Conservation (phyloP, 2,113 vertebrate species). For the Sceloporus tristichus region DNA sequence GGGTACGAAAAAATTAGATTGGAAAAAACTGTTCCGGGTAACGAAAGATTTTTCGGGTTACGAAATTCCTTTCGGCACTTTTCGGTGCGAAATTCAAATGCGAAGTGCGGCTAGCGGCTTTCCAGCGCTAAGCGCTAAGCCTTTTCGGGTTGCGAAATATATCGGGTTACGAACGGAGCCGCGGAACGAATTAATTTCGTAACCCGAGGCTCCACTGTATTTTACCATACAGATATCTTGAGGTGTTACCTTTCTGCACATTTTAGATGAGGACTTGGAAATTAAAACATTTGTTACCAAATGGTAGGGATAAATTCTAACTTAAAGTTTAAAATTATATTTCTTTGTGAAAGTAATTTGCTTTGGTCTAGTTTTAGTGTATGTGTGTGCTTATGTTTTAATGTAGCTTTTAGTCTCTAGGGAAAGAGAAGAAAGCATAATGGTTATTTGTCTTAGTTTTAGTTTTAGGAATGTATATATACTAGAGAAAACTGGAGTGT, state of each 20-base stretch:
- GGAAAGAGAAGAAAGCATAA: background rate
- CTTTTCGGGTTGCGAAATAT: too few species aligned
- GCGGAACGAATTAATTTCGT: too few species aligned
- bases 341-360: background rate
- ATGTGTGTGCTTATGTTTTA: background rate
- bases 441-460: background rate
- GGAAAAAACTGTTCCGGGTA: too few species aligned
- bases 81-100: too few species aligned
- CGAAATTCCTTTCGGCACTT: too few species aligned
- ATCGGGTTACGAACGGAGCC: too few species aligned
- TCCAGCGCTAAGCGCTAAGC: too few species aligned
- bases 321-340: background rate
- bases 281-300: background rate
- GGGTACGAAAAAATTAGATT: too few species aligned
- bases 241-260: background rate
- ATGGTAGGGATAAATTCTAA: background rate
- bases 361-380: background rate
- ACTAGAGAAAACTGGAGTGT: background rate
- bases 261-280: background rate
- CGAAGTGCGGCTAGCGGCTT: too few species aligned
- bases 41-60: too few species aligned
- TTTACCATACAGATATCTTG: background rate
- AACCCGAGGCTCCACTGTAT: too few species aligned
- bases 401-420: background rate
- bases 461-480: background rate